Percentiles rank a stretch among this genome's conserved stretches.
These are phyloP conservation scores for Sympetrum striolatum DNA, from an alignment of 2,888 invertebrate species.

Conservation along the genomic window DNA sequence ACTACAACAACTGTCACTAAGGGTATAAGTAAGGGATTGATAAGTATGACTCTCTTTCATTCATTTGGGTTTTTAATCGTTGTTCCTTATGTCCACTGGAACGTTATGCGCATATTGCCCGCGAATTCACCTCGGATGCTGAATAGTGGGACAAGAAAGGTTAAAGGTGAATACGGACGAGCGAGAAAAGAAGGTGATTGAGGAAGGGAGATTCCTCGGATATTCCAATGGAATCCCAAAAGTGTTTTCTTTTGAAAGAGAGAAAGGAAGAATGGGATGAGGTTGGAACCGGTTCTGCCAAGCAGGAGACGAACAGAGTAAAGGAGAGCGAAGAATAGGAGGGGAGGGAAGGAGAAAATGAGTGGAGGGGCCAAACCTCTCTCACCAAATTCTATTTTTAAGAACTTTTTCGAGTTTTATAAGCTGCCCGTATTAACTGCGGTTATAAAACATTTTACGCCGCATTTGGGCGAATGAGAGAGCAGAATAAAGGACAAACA, in stretches of 20 bases:
- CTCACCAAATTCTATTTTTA: neutral
- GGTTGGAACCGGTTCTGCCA: conserved; percentile 8
- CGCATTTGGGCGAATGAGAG: neutral
- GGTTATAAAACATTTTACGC: neutral
- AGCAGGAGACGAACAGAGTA: neutral
- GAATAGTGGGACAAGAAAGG: neutral
- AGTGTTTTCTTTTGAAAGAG: neutral
- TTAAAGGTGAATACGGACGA: neutral
- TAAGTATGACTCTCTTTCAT: too few species aligned
- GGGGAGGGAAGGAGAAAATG: neutral
- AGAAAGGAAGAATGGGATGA: neutral
- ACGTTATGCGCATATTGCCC: neutral
- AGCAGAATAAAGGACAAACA: neutral
- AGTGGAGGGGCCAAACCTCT: neutral
- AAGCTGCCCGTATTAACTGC: neutral
- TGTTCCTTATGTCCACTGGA: neutral
- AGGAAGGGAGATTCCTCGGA: neutral
- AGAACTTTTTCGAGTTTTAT: neutral
- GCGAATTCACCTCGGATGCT: neutral
- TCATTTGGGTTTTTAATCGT: too few species aligned
- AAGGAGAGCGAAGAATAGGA: neutral
- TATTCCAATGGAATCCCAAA: neutral
- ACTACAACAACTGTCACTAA: too few species aligned
- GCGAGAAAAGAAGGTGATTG: neutral
- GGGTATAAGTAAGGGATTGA: too few species aligned